phyloP scores from a whole-genome alignment of 2,113 vertebrate genomes.

The Mesembrinibis cayennensis region DNA sequence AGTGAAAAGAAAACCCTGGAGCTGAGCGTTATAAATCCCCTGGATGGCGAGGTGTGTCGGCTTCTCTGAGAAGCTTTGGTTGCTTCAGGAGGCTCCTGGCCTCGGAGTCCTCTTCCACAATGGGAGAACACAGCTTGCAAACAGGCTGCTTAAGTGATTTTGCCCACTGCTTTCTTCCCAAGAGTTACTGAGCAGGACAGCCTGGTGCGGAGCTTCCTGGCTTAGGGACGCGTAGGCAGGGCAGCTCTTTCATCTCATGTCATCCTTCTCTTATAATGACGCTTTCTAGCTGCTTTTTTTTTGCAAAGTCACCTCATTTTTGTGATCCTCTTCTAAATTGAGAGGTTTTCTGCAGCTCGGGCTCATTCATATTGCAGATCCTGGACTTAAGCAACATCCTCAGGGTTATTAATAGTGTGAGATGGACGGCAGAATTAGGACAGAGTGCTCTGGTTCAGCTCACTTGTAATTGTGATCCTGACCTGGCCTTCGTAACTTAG shows the following conservation, averaged over 20 bases:
- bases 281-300: not conserved
- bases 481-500: not conserved
- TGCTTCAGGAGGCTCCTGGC: not conserved
- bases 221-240: not conserved
- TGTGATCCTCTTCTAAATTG: not conserved
- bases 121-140: not conserved
- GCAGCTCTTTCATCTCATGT: not conserved
- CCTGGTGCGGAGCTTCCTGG: not conserved
- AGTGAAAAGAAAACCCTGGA: not conserved
- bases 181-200: not conserved
- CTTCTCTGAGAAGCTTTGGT: not conserved
- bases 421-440: not conserved
- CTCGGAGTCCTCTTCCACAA: not conserved
- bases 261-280: not conserved
- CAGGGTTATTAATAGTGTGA: not conserved
- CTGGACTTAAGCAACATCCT: not conserved
- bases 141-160: not conserved
- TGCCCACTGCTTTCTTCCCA: not conserved
- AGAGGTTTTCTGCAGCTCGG: not conserved
- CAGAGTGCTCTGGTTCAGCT: not conserved
- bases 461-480: not conserved
- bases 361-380: conserved; percentile 40
- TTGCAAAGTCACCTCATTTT: not conserved
- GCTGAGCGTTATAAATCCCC: not conserved
- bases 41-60: not conserved